Evolutionary conservation across 2,888 invertebrate species (phyloP).

Genomic region (Lycaena phlaeas): DNA sequence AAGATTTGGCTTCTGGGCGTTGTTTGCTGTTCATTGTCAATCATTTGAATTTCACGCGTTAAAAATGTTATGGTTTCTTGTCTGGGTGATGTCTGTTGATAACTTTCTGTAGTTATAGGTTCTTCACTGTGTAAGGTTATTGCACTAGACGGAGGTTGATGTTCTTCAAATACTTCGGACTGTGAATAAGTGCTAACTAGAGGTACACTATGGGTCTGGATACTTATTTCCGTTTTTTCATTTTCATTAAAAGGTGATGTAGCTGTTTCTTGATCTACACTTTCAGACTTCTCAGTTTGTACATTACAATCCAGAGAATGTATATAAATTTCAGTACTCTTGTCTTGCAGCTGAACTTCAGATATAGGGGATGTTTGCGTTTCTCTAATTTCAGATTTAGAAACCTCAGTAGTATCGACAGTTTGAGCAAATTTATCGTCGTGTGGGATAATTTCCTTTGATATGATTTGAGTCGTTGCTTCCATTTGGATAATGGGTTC

Average conservation of each 20-base stretch:
- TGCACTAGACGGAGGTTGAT: slow-evolving; percentile 17
- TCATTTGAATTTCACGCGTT: slow-evolving; percentile 20
- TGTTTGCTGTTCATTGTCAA: slow-evolving; percentile 41
- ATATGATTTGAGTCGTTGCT: slow-evolving; percentile 69
- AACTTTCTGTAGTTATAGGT: slow-evolving; percentile 30
- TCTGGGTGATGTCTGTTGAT: slow-evolving; percentile 72
- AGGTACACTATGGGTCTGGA: slow-evolving; percentile 51
- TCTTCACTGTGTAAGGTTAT: slow-evolving; percentile 17
- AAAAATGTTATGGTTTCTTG: slow-evolving; percentile 18
- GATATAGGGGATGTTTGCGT: slow-evolving; percentile 71
- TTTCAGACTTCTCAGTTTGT: slow-evolving; percentile 45
- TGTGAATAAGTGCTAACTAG: slow-evolving; percentile 53
- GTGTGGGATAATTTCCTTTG: slow-evolving; percentile 42
- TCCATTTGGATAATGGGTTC: slow-evolving; percentile 53
- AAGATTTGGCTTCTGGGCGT: slow-evolving; percentile 20
- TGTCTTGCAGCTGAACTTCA: slow-evolving; percentile 40
- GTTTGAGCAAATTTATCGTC: slow-evolving; percentile 70
- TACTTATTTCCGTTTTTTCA: slow-evolving; percentile 42
- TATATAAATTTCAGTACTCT: slow-evolving; percentile 47
- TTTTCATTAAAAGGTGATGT: slow-evolving; percentile 45
- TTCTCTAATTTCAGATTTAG: slow-evolving; percentile 49
- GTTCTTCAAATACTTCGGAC: slow-evolving; percentile 42
- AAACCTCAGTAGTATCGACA: slow-evolving; percentile 28
- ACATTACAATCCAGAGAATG: slow-evolving; percentile 53
- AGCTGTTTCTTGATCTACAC: slow-evolving; percentile 48